phyloP scores from a whole-genome alignment of 2,797 vertebrate species.

The Tinamus major region DNA sequence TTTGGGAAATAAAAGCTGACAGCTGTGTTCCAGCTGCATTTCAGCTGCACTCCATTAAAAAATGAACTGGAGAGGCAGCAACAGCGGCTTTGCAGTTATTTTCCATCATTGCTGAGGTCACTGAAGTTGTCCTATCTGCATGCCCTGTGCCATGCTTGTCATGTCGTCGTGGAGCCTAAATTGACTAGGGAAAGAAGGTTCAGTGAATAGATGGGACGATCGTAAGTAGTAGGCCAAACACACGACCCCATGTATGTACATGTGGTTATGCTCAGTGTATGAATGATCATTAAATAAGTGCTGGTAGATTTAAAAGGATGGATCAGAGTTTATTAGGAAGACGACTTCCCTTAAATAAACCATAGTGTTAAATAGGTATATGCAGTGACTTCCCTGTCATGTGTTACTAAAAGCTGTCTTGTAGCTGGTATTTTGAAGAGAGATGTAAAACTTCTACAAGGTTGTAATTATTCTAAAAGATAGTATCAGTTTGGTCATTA shows the following conservation, averaged over 20 bases:
- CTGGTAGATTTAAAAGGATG: background rate
- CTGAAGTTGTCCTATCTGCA: constrained; percentile 41
- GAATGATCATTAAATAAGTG: constrained; percentile 14
- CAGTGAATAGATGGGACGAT: constrained; percentile 13
- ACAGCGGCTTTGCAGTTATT: constrained; percentile 33
- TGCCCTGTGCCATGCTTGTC: constrained; percentile 39
- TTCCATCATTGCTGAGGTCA: constrained; percentile 11
- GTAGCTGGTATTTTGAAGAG: background rate
- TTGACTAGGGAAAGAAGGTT: constrained; percentile 52
- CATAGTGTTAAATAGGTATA: background rate
- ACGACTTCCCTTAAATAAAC: constrained; percentile 12
- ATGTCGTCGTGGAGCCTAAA: constrained; percentile 34
- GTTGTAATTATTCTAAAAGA: background rate
- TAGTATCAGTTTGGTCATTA: background rate
- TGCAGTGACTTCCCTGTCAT: background rate
- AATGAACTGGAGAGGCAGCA: constrained; percentile 8
- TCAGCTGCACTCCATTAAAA: constrained; percentile 67
- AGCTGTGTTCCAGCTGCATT: constrained; percentile 75
- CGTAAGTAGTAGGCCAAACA: background rate
- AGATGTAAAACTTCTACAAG: background rate
- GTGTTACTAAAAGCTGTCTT: background rate
- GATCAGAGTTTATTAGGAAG: background rate
- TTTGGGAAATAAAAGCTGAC: constrained; percentile 72
- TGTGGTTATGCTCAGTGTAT: constrained; percentile 6
- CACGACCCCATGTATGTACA: background rate